Base-by-base conservation (phyloP, 2,113 vertebrate species). In the Vanacampus margaritifer region DNA sequence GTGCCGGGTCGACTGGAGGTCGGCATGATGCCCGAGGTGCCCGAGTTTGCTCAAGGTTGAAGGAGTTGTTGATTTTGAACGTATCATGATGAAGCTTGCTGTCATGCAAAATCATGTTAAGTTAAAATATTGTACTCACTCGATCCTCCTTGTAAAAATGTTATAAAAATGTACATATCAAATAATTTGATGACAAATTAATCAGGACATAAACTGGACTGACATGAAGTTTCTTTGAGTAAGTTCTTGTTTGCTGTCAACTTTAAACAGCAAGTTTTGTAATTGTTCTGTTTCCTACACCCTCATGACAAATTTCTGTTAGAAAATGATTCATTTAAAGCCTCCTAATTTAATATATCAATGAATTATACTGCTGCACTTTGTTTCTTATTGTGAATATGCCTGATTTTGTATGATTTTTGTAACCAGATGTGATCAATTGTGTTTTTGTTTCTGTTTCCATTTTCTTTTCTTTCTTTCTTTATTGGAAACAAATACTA, bases 1-100 rank as follows among this genome's bases (percentile, higher is more conserved):
- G 88, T 88, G 67, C 90, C 94, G 3, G 97, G 96, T 19, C 88
- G 82, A 17, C 91, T 98, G 71, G 92, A 91, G 67, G 79, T 98
- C 71, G 74, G 84, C 76, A 92, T 92, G 1, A 93, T 93, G 39
- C 89, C 78, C 76, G 94, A 97, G 83, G 81, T 93, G 65, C 96
- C 96, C 0, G 92, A 94, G 78, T 96, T 98, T 0, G 89, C 87
- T 64, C 93, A 91, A 71, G 87, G 93, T 79, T 93, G 93, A 75
- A 74, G 82, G 71, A 62, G 63, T 50, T 64, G 24, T 73, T 58
- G 48, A 46, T 71, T 59, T 16, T 56, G 21, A 50, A 21, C 46
- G 5, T 56, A 35, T 16, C 14, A 17, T 28, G 57, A 59, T 19
- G 1, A 60, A 60, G 32, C 19, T 36, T 11, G 13, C 53, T 10